Evolutionary conservation across 1,140 invertebrate species (phyloP).

Genomic region (Argopecten irradians): DNA sequence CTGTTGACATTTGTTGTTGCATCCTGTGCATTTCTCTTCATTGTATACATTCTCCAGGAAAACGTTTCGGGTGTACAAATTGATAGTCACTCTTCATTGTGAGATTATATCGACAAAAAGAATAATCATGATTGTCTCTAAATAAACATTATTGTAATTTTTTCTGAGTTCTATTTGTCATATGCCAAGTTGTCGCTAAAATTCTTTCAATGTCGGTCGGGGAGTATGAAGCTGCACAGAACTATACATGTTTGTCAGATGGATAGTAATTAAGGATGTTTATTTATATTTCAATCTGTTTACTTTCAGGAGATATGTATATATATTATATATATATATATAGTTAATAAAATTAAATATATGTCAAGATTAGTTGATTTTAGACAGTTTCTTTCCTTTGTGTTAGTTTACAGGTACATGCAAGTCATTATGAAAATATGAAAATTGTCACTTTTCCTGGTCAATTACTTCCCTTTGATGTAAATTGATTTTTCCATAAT

Average conservation of each 20-base stretch:
- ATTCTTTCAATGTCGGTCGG: background rate
- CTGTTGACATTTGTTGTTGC: conserved; percentile 17
- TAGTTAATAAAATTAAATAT: conserved; percentile 24
- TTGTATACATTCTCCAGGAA: conserved; percentile 2
- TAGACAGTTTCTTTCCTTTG: background rate
- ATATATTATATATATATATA: background rate
- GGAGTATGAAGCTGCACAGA: conserved; percentile 6
- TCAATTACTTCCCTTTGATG: too few species aligned
- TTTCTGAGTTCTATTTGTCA: conserved; percentile 17
- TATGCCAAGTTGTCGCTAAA: background rate
- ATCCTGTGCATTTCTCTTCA: conserved; percentile 21
- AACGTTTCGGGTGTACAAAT: conserved; percentile 1
- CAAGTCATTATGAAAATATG: too few species aligned
- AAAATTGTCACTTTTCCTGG: too few species aligned
- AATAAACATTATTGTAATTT: conserved; percentile 20
- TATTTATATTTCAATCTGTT: conserved; percentile 19
- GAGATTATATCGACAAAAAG: conserved; percentile 3
- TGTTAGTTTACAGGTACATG: too few species aligned
- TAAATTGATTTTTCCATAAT: too few species aligned
- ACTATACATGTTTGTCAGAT: conserved; percentile 10
- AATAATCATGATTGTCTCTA: conserved; percentile 8
- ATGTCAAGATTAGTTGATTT: conserved; percentile 18
- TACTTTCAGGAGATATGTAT: conserved; percentile 22
- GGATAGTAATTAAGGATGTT: conserved; percentile 12
- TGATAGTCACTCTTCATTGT: background rate